Percentiles rank a stretch among this genome's conserved stretches.
phyloP scores from a whole-genome alignment of 2,113 vertebrate species.

The Columba janthina region DNA sequence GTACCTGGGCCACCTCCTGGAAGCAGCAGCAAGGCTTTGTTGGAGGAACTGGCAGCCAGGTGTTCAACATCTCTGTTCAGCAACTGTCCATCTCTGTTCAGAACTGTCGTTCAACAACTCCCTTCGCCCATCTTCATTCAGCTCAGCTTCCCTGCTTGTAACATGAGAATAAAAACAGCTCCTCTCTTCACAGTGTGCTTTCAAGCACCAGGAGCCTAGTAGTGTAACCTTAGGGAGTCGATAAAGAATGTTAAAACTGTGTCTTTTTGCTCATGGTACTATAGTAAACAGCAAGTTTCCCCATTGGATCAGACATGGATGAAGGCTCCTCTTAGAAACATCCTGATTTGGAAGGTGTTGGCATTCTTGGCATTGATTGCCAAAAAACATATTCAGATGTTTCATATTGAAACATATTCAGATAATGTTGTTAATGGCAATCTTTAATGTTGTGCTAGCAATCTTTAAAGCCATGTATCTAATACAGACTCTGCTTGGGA shows the following conservation, averaged over 20 bases:
- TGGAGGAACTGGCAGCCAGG: not conserved
- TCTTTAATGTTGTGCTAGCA: fast-evolving
- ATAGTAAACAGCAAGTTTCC: not conserved
- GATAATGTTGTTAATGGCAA: not conserved
- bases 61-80: not conserved
- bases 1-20: no score
- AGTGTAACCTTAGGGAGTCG: not conserved
- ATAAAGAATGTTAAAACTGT: not conserved
- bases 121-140: not conserved
- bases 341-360: not conserved
- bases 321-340: not conserved
- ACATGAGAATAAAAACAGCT: not conserved
- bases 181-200: not conserved
- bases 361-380: not conserved
- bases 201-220: not conserved
- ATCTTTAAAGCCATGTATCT: not conserved
- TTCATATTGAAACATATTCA: not conserved
- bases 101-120: not conserved
- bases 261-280: not conserved
- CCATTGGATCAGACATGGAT: not conserved
- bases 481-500: not conserved
- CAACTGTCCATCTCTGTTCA: no score
- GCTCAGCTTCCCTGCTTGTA: not conserved
- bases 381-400: not conserved
- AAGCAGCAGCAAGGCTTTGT: not conserved